phyloP scores from a whole-genome alignment of 2,797 vertebrate species.

The Sebastes steindachneri region DNA sequence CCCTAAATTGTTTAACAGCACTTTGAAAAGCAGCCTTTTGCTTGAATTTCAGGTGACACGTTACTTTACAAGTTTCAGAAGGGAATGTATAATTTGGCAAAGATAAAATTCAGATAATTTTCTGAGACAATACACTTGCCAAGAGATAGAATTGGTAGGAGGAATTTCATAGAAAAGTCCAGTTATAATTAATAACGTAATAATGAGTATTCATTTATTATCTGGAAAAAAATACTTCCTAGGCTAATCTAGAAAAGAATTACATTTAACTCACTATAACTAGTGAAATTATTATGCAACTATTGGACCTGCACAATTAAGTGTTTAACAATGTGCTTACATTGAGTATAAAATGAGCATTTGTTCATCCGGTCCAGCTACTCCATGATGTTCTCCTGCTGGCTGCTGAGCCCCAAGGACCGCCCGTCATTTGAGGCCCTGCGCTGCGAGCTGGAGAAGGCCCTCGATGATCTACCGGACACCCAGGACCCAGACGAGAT shows the following conservation, averaged over 20 bases:
- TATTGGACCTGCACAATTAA: neutral
- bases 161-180: neutral
- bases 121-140: neutral
- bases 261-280: no score
- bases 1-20: neutral
- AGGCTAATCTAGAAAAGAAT: no score
- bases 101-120: neutral
- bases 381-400: conserved; percentile 90
- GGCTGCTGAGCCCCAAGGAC: conserved; percentile 91
- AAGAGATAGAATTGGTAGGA: neutral
- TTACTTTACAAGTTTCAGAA: neutral
- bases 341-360: neutral
- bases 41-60: neutral
- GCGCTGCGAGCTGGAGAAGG: conserved; percentile 88
- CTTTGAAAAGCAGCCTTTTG: neutral
- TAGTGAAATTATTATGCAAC: neutral
- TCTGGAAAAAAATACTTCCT: no score
- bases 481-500: conserved; percentile 89
- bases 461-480: conserved; percentile 87
- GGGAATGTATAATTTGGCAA: neutral
- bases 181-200: no score
- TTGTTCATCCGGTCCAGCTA: conserved; percentile 78
- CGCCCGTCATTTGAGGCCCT: conserved; percentile 87
- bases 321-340: neutral
- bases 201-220: no score